Percentiles rank a stretch among this genome's conserved stretches.
These are phyloP conservation scores for Acronicta aceris DNA, from an alignment of 2,888 invertebrate species.

Conservation along the genomic window DNA sequence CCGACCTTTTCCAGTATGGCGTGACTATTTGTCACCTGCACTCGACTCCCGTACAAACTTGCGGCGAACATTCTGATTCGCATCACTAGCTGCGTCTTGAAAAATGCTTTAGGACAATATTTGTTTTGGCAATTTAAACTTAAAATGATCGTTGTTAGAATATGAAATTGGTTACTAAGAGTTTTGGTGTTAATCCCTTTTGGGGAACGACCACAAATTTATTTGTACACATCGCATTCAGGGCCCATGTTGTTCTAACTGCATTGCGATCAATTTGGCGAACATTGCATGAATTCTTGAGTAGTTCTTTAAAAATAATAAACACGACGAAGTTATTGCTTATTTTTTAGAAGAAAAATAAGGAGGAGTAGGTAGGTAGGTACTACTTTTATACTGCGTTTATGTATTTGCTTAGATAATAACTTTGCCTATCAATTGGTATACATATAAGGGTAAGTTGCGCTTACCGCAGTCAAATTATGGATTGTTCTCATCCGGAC, in stretches of 20 bases:
- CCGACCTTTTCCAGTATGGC: constrained; percentile 82
- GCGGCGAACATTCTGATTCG: constrained; percentile 84
- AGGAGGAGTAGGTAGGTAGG: constrained; percentile 21
- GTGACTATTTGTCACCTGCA: constrained; percentile 88
- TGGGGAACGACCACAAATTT: constrained; percentile 65
- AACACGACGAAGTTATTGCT: constrained; percentile 52
- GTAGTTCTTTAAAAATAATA: constrained; percentile 61
- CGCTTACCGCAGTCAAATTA: too few relatives aligned
- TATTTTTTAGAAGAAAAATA: constrained; percentile 47
- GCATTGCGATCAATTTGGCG: constrained; percentile 82
- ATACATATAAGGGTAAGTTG: too few relatives aligned
- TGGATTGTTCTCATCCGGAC: too few relatives aligned
- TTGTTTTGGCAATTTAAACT: constrained; percentile 44
- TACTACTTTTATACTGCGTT: constrained; percentile 11
- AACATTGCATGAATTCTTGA: constrained; percentile 79
- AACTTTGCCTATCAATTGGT: too few relatives aligned
- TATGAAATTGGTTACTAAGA: constrained; percentile 34
- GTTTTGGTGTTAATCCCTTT: constrained; percentile 44
- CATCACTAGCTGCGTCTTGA: constrained; percentile 70
- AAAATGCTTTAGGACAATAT: constrained; percentile 55
- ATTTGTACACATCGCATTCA: constrained; percentile 79
- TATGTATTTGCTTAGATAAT: not conserved
- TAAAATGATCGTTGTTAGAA: constrained; percentile 36
- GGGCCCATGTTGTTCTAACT: constrained; percentile 81
- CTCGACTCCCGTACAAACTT: constrained; percentile 86